Base-by-base conservation (phyloP, 2,797 vertebrate genomes). In the Scyliorhinus canicula region DNA sequence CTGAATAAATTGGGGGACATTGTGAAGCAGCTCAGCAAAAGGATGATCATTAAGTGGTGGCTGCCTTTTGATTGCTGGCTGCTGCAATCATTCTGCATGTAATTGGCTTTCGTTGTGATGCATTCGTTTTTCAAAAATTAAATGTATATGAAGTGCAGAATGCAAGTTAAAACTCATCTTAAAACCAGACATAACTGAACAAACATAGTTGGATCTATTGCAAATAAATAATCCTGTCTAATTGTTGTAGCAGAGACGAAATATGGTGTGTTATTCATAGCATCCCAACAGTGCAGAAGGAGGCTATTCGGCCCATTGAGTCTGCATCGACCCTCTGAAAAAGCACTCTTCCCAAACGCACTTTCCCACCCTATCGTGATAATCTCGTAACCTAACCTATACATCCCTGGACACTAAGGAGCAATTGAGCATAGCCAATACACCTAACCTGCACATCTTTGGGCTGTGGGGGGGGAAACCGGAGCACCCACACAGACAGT, bases 191-290 rank as follows among this genome's bases (percentile, higher is more conserved):
- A 95, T 95, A 84, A 57, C 67, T 94, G 71, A 50, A 77, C 95
- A 93, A 12, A 74, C 95, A 95, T 91, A 96, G 95, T 96, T 95
- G 95, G 95, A 96, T 96, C 95, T 57, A 84, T 96, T 44, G 93
- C 79, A 31, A 95, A 95, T 95, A 95, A 95, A 95, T 93, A 14
- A 94, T 69, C 19, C 85, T 95, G 40, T 95, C 52, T 95, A 63
- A 95, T 94, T 74, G 28, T n/a, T 69, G 26, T 67, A 4, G 40
- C 35, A 50, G n/a, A 93, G 57, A 63, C 60, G 93, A 91, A 95
- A 77, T 95, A 69, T 95, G 84, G 95, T 88, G 67, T 95, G 77
- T 79, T 47, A 50, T 95, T 95, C 79, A 93, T n/a, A n/a, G n/a
- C n/a, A n/a, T n/a, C n/a, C n/a, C n/a, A n/a, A n/a, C n/a, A n/a